Conservation (phyloP, 2,888 invertebrate genomes). For the Pachydiplax longipennis region DNA sequence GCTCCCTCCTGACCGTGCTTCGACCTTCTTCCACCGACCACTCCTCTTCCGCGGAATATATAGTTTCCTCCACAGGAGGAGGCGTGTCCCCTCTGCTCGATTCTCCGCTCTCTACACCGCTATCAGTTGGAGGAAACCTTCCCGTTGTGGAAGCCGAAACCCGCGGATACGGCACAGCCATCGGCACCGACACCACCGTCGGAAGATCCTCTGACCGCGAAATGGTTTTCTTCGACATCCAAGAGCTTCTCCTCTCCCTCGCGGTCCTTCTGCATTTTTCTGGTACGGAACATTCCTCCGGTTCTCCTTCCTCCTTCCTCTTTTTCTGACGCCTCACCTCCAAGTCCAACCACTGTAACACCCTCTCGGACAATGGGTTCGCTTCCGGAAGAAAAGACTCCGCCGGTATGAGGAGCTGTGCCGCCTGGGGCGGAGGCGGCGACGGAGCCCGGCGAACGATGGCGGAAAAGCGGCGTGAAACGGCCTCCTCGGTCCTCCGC, state of each 20-base stretch:
- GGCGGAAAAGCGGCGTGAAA: background rate
- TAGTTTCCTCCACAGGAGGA: background rate
- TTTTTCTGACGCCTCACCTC: slow-evolving; percentile 64
- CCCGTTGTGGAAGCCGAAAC: background rate
- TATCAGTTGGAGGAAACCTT: background rate
- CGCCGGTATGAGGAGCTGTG: background rate
- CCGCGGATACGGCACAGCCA: background rate
- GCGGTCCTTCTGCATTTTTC: background rate
- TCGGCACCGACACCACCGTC: background rate
- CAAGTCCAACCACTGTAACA: slow-evolving; percentile 80
- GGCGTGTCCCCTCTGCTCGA: slow-evolving; percentile 13
- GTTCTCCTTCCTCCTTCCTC: slow-evolving; percentile 42
- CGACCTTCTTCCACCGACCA: background rate
- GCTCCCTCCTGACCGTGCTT: background rate
- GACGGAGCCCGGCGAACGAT: slow-evolving; percentile 7
- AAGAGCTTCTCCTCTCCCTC: background rate
- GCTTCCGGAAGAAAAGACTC: background rate
- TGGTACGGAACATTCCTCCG: background rate
- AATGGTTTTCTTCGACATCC: background rate
- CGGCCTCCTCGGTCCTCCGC: background rate
- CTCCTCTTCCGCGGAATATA: background rate
- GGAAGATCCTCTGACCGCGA: background rate
- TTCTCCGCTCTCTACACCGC: slow-evolving; percentile 27
- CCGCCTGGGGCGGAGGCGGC: slow-evolving; percentile 2
- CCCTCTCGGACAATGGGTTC: slow-evolving; percentile 71